These are phyloP conservation scores for Rhabdomys dilectus DNA, from an alignment of 2,113 vertebrate genomes.

Conservation along the genomic window DNA sequence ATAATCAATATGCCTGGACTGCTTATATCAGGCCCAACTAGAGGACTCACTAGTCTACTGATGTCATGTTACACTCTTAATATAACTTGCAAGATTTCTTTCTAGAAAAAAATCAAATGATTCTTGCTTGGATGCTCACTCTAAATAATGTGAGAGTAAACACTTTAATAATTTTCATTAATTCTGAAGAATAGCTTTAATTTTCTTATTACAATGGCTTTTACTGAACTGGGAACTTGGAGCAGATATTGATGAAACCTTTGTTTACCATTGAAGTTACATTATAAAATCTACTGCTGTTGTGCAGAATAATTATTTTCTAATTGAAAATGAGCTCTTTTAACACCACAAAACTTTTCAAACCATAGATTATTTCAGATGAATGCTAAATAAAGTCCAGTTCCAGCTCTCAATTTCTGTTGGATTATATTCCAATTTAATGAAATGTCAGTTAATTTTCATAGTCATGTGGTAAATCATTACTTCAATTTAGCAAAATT, in stretches of 20 bases:
- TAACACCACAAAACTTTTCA: constrained; percentile 57
- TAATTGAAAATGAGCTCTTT: constrained; percentile 59
- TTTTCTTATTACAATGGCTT: constrained; percentile 71
- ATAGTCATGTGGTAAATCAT: constrained; percentile 10
- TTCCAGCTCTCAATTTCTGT: background rate
- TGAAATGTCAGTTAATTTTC: background rate
- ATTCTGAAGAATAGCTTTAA: constrained; percentile 70
- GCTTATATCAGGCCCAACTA: background rate
- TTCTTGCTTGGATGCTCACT: constrained; percentile 53
- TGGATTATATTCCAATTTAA: constrained; percentile 37
- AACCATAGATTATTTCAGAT: constrained; percentile 28
- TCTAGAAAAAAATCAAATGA: constrained; percentile 35
- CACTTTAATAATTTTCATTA: constrained; percentile 73
- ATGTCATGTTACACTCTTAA: constrained; percentile 26
- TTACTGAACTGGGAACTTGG: constrained; percentile 61
- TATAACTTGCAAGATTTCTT: constrained; percentile 20
- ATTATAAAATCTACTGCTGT: constrained; percentile 42
- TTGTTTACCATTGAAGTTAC: constrained; percentile 63
- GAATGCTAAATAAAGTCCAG: constrained; percentile 8
- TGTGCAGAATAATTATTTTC: constrained; percentile 66
- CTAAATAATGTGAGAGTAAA: constrained; percentile 74
- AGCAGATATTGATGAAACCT: constrained; percentile 63
- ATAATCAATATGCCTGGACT: constrained; percentile 8
- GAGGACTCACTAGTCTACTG: background rate
- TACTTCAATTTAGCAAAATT: constrained; percentile 23